A percentile compares a stretch with the other conserved stretches of the same genome.
These are phyloP conservation scores for Ataeniobius toweri DNA, from an alignment of 2,797 vertebrate genomes.

Conservation along the genomic window DNA sequence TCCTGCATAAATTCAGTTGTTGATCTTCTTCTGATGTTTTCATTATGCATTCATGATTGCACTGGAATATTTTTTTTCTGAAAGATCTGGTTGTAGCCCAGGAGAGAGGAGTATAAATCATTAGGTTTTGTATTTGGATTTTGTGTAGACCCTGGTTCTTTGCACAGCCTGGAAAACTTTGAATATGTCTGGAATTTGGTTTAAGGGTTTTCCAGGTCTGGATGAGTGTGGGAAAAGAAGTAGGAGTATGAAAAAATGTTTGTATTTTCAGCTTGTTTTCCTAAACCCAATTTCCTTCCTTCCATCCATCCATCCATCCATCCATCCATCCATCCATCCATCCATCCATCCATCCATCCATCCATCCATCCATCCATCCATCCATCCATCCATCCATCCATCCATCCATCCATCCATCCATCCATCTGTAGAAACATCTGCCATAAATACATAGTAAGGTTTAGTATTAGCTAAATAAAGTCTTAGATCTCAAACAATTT, in stretches of 20 bases:
- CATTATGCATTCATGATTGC: slow-evolving; percentile 2
- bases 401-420: background rate
- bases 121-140: background rate
- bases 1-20: background rate
- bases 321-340: background rate
- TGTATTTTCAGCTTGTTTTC: background rate
- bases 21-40: slow-evolving; percentile 4
- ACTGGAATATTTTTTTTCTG: background rate
- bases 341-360: background rate
- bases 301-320: background rate
- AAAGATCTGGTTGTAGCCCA: background rate
- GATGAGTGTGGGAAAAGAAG: background rate
- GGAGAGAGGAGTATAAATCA: background rate
- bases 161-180: background rate
- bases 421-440: background rate
- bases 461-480: background rate
- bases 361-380: background rate
- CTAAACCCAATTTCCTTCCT: background rate
- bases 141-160: background rate
- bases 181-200: background rate
- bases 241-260: background rate
- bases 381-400: background rate
- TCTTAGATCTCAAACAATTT: background rate
- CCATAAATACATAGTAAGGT: background rate
- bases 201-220: background rate